Base-by-base conservation (phyloP, 2,888 invertebrate species). In the Ametastegia equiseti region DNA sequence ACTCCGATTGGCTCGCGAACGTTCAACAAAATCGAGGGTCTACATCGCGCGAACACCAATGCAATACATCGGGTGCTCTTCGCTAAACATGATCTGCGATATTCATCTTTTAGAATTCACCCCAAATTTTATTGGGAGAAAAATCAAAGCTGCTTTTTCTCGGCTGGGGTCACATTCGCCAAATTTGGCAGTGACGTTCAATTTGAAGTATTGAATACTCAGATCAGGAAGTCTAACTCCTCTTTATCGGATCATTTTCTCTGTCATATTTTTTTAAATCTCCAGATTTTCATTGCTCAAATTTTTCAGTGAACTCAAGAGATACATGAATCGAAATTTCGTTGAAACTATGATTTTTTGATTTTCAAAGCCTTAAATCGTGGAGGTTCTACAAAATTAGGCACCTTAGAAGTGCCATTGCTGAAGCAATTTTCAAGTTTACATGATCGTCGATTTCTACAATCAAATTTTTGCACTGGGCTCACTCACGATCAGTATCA, bases 1-100 rank as follows among this genome's bases (percentile, higher is more conserved):
- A 67, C 84, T 84, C 84, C 83, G 88, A 88, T 88, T 88, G 88
- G 88, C 84, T 82, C 81, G 78, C 81, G 30, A 80, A 71, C 42
- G 60, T 5, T 42, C 15, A 45, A 23, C 33, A 13, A 69, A 47
- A 71, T 42, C 45, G 45, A 45, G 47, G 71, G 71, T 42, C 45
- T 19, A 47, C 11, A 15, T 45, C 27, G 15, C 71, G 15, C 23
- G 47, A 27, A 33, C 42, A 15, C 15, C 54, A 13, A 19, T 54
- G 15, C 19, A 3, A 19, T 67, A 67, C 36, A 23, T 19, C n/a
- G n/a, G 27, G 30, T 60, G 60, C 30, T 30, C 27, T 60, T 60
- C 11, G 54, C 42, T 3, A 42, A 15, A 47, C 47, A 0, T 13
- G n/a, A 47, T 47, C n/a, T n/a, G n/a, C 11, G 15, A 47, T 47